A percentile compares a stretch with the other conserved stretches of the same genome.
Evolutionary conservation across 2,113 vertebrate species (phyloP).

Genomic region (Agapornis roseicollis): DNA sequence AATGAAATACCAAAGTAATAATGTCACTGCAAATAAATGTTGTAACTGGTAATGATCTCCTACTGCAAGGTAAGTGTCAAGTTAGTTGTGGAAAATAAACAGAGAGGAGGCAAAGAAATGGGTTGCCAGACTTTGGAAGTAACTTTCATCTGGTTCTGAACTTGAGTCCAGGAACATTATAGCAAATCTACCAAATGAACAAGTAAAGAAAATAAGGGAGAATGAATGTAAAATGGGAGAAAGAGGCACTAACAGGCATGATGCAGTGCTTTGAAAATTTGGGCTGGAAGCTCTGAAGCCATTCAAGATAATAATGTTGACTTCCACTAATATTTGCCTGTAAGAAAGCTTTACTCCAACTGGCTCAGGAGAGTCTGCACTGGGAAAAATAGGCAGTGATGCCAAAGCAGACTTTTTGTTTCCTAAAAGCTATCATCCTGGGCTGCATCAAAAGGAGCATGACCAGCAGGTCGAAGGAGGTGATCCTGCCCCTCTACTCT

Average conservation of each 20-base stretch:
- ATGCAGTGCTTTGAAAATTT: not conserved
- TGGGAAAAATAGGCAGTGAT: not conserved
- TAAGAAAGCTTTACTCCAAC: not conserved
- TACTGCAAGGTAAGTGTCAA: not conserved
- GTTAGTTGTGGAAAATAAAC: slow-evolving; percentile 17
- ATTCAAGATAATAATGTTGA: not conserved
- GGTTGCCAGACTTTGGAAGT: not conserved
- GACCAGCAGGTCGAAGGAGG: too few species aligned
- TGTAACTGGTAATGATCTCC: not conserved
- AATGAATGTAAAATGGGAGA: not conserved
- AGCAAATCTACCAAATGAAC: not conserved
- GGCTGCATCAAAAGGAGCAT: too few species aligned
- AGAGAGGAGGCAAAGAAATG: not conserved
- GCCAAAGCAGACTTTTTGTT: not conserved
- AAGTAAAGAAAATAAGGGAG: not conserved
- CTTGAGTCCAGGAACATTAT: not conserved
- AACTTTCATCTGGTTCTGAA: not conserved
- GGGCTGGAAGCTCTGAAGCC: not conserved
- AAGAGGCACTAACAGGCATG: not conserved
- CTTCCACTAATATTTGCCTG: not conserved
- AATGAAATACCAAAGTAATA: not conserved
- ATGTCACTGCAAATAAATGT: not conserved
- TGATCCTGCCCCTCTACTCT: too few species aligned
- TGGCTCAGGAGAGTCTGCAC: not conserved
- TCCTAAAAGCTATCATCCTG: too few species aligned